phyloP scores from a whole-genome alignment of 2,113 vertebrate genomes.

The Leiothrix lutea region DNA sequence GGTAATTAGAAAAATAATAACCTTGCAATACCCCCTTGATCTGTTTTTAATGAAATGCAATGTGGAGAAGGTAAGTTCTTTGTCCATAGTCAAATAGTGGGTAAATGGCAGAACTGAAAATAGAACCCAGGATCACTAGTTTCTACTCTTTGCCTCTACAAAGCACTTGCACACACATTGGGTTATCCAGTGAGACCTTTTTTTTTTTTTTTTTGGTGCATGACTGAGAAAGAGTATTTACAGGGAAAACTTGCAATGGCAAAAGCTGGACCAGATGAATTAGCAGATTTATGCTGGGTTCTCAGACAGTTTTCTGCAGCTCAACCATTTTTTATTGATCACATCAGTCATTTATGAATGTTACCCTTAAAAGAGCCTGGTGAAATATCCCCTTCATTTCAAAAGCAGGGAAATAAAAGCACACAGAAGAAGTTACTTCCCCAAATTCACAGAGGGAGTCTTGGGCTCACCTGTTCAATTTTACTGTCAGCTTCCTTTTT shows the following conservation, averaged over 20 bases:
- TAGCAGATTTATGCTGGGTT: background rate
- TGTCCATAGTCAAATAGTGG: conserved; percentile 31
- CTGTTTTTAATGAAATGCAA: conserved; percentile 50
- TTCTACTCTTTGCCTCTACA: background rate
- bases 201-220: background rate
- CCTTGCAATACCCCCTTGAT: conserved; percentile 43
- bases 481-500: background rate
- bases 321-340: background rate
- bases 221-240: background rate
- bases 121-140: background rate
- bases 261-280: background rate
- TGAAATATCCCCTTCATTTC: background rate
- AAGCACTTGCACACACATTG: background rate
- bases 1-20: conserved; percentile 65
- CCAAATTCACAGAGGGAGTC: background rate
- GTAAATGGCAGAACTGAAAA: conserved; percentile 25
- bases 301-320: background rate
- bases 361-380: background rate
- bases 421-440: background rate
- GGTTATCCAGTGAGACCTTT: background rate
- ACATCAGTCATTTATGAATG: background rate
- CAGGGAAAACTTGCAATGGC: background rate
- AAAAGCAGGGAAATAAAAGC: background rate
- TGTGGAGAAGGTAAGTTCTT: background rate
- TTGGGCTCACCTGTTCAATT: background rate